Base-by-base conservation (phyloP, 2,888 invertebrate species). In the Caenorhabditis angaria region DNA sequence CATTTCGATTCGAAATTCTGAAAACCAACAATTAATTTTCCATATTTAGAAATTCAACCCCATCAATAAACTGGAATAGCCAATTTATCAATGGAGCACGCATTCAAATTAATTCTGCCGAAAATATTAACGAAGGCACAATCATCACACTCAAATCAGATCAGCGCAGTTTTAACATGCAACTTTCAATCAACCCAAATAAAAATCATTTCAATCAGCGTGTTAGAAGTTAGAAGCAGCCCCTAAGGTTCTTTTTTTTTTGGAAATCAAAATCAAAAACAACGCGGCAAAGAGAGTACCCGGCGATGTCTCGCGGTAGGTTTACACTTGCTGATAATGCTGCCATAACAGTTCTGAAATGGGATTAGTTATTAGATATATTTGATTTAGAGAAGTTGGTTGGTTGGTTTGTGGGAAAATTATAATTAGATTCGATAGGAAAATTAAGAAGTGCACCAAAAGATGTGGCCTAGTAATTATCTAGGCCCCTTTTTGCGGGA, bases 1-100 rank as follows among this genome's bases (percentile, higher is more conserved):
- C 81, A 22, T 74, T 74, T 25, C 79, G 77, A 48, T 73, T 77
- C 1, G 70, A 57, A 10, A 81, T 70, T 56, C 82, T 81, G 77
- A 66, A 78, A 73, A 27, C 12, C 14, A 35, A 35, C 35, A 10
- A 35, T 10, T n/a, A n/a, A n/a, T n/a, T n/a, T n/a, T n/a, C n/a
- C n/a, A n/a, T n/a, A n/a, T n/a, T n/a, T n/a, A n/a, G n/a, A n/a
- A n/a, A n/a, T n/a, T n/a, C n/a, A n/a, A n/a, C n/a, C n/a, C n/a
- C n/a, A n/a, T n/a, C n/a, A n/a, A n/a, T n/a, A n/a, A n/a, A n/a
- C n/a, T n/a, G n/a, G n/a, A n/a, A n/a, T n/a, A n/a, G n/a, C n/a
- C n/a, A n/a, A n/a, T n/a, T n/a, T n/a, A n/a, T n/a, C n/a, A n/a
- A n/a, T n/a, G n/a, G n/a, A n/a, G n/a, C n/a, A n/a, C n/a, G n/a